These are phyloP conservation scores for Creontiades dilutus DNA, from an alignment of 2,888 invertebrate genomes.

Conservation along the genomic window DNA sequence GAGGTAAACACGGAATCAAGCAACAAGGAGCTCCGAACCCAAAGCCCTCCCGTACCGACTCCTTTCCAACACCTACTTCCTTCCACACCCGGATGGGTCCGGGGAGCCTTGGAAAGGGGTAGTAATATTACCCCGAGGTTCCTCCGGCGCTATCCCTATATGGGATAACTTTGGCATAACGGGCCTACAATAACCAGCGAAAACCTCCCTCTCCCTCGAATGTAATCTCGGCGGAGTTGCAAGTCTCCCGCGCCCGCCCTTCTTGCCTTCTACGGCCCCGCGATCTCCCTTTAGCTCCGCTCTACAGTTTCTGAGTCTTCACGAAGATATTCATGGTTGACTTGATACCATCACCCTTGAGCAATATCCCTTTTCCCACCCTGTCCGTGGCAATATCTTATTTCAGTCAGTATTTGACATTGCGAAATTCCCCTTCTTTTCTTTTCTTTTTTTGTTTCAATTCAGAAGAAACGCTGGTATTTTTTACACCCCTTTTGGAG, in stretches of 20 bases:
- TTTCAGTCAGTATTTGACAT: constrained; percentile 66
- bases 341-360: constrained; percentile 68
- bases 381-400: constrained; percentile 58
- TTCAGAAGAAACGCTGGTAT: neutral
- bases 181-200: constrained; percentile 69
- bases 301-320: constrained; percentile 68
- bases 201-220: constrained; percentile 31
- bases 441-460: constrained; percentile 19
- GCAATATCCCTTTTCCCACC: constrained; percentile 55
- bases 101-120: constrained; percentile 42
- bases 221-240: constrained; percentile 67
- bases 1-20: constrained; percentile 64
- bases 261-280: neutral
- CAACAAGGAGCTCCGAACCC: constrained; percentile 34
- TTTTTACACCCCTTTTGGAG: neutral
- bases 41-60: neutral
- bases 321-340: constrained; percentile 68
- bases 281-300: constrained; percentile 45
- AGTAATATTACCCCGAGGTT: constrained; percentile 48
- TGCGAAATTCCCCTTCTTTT: constrained; percentile 48
- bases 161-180: constrained; percentile 71
- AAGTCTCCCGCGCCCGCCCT: constrained; percentile 35
- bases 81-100: constrained; percentile 28
- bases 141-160: constrained; percentile 62
- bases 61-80: neutral